A percentile compares a stretch with the other conserved stretches of the same genome.
Evolutionary conservation across 2,888 invertebrate genomes (phyloP).

Genomic region (Empis livida): DNA sequence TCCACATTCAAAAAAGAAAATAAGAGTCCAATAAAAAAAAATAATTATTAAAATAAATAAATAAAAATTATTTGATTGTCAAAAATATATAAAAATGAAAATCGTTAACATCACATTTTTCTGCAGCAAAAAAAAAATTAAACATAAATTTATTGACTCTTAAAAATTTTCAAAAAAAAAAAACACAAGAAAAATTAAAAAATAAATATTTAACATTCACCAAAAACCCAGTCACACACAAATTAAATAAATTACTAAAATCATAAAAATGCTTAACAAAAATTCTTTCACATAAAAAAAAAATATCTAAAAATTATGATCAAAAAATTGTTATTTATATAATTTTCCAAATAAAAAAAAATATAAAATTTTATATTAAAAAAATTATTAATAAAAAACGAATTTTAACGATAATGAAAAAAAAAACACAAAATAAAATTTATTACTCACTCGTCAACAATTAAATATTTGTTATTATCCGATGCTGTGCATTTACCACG

Average conservation of each 20-base stretch:
- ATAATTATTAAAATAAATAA: not conserved
- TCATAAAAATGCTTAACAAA: no score
- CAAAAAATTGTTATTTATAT: no score
- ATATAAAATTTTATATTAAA: not conserved
- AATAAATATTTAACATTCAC: no score
- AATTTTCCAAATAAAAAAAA: not conserved
- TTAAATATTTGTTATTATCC: slow-evolving; percentile 78
- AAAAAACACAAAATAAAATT: not conserved
- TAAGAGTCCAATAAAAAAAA: not conserved
- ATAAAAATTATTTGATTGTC: not conserved
- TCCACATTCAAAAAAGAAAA: no score
- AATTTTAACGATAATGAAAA: not conserved
- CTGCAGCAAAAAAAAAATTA: no score
- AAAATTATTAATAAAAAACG: not conserved
- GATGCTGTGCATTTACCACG: slow-evolving; percentile 73
- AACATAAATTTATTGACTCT: no score
- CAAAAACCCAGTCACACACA: no score
- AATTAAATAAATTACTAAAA: no score
- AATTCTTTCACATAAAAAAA: no score
- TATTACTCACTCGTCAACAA: slow-evolving; percentile 74
- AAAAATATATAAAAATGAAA: not conserved
- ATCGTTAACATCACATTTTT: not conserved
- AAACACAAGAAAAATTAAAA: no score
- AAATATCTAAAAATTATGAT: no score
- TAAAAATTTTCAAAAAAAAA: no score